Evolutionary conservation across 92 coral and sea anemone species (phyloP).

Genomic region (Isaurus tuberculatus): DNA sequence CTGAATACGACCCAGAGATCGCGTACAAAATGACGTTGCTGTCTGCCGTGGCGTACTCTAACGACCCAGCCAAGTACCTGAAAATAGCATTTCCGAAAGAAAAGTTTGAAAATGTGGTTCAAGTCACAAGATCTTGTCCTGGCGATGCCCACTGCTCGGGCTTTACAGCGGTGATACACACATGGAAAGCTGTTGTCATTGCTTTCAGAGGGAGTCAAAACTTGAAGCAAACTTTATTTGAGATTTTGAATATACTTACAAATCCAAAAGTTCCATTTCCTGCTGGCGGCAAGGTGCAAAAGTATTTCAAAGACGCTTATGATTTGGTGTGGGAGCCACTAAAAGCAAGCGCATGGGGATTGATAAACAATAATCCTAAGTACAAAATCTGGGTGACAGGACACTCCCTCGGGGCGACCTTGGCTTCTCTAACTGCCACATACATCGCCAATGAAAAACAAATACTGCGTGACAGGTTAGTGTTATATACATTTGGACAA

Average conservation of each 20-base stretch:
- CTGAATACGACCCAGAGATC: background rate
- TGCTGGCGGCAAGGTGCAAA: background rate
- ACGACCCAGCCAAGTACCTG: background rate
- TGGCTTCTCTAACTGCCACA: conserved; percentile 58
- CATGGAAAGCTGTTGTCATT: background rate
- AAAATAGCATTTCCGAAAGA: background rate
- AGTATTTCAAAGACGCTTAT: conserved; percentile 40
- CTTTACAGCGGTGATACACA: background rate
- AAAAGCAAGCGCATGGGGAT: background rate
- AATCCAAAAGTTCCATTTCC: background rate
- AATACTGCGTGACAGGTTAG: conserved; percentile 10
- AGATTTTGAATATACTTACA: background rate
- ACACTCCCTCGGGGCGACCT: conserved; percentile 56
- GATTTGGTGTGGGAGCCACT: conserved; percentile 22
- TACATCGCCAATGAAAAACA: conserved; percentile 10
- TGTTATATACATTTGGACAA: conserved; percentile 50
- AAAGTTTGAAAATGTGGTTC: background rate
- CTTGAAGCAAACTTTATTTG: background rate
- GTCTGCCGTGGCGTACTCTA: background rate
- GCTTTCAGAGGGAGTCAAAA: conserved; percentile 5
- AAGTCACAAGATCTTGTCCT: background rate
- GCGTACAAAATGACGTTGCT: conserved; percentile 43
- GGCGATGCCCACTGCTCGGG: background rate
- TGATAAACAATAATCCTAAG: background rate
- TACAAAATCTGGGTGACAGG: conserved; percentile 63